Evolutionary conservation across 2,797 vertebrate species (phyloP).

Genomic region (Lophotriccus pileatus): DNA sequence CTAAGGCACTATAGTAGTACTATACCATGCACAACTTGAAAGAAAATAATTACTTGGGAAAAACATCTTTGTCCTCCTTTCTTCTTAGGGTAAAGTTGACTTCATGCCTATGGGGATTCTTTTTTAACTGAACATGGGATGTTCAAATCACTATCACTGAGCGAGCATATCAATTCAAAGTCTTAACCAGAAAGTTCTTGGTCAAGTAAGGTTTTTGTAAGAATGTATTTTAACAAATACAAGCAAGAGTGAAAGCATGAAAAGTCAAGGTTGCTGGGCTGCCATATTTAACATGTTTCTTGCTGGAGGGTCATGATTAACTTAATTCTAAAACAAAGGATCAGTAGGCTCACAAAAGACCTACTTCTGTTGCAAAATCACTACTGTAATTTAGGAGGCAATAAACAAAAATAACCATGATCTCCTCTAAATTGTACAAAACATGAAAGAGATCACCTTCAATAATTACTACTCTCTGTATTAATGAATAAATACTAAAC

Average conservation of each 20-base stretch:
- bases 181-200: neutral
- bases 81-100: neutral
- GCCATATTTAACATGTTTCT: neutral
- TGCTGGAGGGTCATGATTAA: neutral
- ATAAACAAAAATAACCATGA: neutral
- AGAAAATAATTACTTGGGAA: slow-evolving; percentile 34
- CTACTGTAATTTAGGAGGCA: neutral
- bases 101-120: neutral
- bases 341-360: neutral
- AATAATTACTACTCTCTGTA: neutral
- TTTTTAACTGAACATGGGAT: neutral
- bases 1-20: neutral
- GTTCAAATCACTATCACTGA: neutral
- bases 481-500: slow-evolving; percentile 7
- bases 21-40: neutral
- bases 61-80: neutral
- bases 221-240: neutral
- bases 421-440: neutral
- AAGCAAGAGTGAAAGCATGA: neutral
- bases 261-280: neutral
- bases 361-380: neutral
- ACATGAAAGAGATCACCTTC: neutral
- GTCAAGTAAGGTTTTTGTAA: neutral
- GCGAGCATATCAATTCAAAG: neutral
- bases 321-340: neutral